Evolutionary conservation across 2,113 vertebrate genomes (phyloP).

Genomic region (Desmodus rotundus): DNA sequence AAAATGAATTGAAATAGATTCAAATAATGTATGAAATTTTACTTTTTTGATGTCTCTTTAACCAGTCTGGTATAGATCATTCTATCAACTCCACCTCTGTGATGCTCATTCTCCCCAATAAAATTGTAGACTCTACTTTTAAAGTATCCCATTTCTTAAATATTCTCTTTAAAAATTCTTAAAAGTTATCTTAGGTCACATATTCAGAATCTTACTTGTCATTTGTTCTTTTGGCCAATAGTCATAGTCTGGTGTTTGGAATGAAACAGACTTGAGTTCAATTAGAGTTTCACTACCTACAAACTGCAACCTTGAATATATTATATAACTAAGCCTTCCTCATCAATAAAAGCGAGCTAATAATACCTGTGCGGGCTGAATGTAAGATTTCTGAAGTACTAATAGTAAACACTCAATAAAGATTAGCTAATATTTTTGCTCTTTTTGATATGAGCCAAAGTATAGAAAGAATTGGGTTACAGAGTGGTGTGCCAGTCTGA

Average conservation of each 20-base stretch:
- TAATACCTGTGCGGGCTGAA: not conserved
- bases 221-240: slow-evolving; percentile 1
- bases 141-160: slow-evolving; percentile 3
- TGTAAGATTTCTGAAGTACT: not conserved
- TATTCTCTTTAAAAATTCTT: not conserved
- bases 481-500: not conserved
- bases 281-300: not conserved
- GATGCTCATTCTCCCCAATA: not conserved
- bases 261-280: slow-evolving; percentile 1
- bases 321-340: slow-evolving; percentile 14
- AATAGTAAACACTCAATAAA: slow-evolving; percentile 1
- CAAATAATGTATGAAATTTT: slow-evolving; percentile 1
- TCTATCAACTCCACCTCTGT: not conserved
- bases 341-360: not conserved
- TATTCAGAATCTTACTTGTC: slow-evolving; percentile 6
- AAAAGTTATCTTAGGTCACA: not conserved
- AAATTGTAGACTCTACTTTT: not conserved
- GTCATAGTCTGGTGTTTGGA: not conserved
- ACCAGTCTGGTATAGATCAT: not conserved
- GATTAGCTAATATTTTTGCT: slow-evolving; percentile 16
- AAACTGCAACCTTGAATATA: not conserved
- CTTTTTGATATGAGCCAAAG: slow-evolving; percentile 3
- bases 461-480: not conserved
- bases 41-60: slow-evolving; percentile 19
- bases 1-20: slow-evolving; percentile 12